A percentile compares a stretch with the other conserved stretches of the same genome.
phyloP scores from a whole-genome alignment of 2,888 invertebrate species.

The Tipula helvola region DNA sequence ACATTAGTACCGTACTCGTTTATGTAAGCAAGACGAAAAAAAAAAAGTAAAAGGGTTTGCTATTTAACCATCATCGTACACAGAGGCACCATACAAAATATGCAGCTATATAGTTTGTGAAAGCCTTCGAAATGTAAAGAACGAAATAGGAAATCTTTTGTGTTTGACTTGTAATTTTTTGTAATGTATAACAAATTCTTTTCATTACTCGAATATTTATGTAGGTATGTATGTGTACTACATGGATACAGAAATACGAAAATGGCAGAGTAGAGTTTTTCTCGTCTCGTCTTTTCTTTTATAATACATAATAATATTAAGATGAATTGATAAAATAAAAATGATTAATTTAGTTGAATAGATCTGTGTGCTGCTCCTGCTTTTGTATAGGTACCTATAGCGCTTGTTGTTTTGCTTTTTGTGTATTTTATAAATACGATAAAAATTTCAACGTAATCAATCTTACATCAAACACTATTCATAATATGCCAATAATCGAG shows the following conservation, averaged over 20 bases:
- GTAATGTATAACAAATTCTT: not conserved
- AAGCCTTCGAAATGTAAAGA: not conserved
- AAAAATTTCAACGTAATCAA: not conserved
- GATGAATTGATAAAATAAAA: not conserved
- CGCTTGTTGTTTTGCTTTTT: not conserved
- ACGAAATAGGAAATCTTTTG: not conserved
- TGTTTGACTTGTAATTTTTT: not conserved
- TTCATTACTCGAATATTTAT: not conserved
- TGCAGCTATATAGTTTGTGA: not conserved
- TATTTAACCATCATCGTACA: not conserved
- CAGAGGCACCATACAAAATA: too few relatives aligned
- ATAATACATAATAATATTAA: not conserved
- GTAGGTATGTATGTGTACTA: not conserved
- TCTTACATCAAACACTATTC: not conserved
- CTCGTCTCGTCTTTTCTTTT: not conserved
- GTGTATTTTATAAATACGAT: not conserved
- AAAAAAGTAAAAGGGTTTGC: not conserved
- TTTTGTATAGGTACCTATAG: not conserved
- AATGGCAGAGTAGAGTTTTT: not conserved
- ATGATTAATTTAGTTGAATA: not conserved
- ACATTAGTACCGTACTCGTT: not conserved
- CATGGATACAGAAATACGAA: not conserved
- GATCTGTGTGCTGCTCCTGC: not conserved
- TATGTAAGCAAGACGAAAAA: not conserved
- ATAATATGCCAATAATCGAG: not conserved